Evolutionary conservation across 2,797 vertebrate species (phyloP).

Genomic region (Orientallactaga sibirica): DNA sequence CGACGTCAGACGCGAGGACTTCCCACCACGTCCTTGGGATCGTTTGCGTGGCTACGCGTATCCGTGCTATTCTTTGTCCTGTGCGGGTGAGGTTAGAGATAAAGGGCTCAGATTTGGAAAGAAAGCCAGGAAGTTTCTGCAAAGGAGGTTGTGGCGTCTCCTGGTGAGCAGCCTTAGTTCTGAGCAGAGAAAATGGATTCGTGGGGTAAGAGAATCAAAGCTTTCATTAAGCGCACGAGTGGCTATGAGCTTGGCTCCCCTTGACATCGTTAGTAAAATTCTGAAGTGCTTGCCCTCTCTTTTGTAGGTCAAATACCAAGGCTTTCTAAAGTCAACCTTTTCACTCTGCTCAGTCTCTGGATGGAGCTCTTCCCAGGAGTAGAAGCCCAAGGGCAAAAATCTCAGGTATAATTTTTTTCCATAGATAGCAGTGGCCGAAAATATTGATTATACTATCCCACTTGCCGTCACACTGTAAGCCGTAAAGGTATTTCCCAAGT

Average conservation of each 20-base stretch:
- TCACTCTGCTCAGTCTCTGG: conserved; percentile 96
- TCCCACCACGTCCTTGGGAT: not conserved
- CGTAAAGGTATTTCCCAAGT: not conserved
- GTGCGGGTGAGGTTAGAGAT: not conserved
- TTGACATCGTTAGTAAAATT: conserved; percentile 50
- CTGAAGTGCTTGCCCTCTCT: conserved; percentile 57
- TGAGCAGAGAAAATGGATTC: too few species aligned
- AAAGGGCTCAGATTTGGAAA: not conserved
- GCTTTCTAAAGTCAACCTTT: conserved; percentile 96
- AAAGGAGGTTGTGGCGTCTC: not conserved
- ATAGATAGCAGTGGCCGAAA: not conserved
- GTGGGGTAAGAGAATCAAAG: too few species aligned
- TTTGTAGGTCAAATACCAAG: conserved; percentile 92
- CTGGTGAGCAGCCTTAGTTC: not conserved
- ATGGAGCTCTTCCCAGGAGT: conserved; percentile 95
- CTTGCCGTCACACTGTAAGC: not conserved
- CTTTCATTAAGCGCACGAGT: not conserved
- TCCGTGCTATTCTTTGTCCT: not conserved
- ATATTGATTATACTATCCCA: not conserved
- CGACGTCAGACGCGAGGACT: not conserved
- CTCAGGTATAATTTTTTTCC: conserved; percentile 86
- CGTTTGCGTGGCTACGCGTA: not conserved
- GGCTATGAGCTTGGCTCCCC: not conserved
- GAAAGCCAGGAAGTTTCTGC: not conserved
- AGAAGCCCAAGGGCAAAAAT: conserved; percentile 83